Evolutionary conservation across 2,888 invertebrate genomes (phyloP).

Genomic region (Erebia ligea): DNA sequence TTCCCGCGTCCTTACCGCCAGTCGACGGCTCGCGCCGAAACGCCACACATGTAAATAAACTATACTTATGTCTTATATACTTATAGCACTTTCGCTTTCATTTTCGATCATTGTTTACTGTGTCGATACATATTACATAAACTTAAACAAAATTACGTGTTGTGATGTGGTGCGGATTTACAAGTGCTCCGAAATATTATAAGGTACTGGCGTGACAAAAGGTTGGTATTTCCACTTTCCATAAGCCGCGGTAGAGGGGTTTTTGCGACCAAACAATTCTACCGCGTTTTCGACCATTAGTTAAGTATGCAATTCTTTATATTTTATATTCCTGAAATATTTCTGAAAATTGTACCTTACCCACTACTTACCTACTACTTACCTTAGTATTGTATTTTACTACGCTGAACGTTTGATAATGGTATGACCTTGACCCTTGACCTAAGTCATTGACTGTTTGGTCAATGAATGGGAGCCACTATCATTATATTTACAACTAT

Average conservation of each 20-base stretch:
- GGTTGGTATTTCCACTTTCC: constrained; percentile 20
- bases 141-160: constrained; percentile 49
- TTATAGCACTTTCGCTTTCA: constrained; percentile 63
- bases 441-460: constrained; percentile 45
- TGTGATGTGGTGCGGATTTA: constrained; percentile 44
- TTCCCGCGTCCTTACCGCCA: constrained; percentile 70
- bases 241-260: constrained; percentile 8
- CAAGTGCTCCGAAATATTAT: constrained; percentile 17
- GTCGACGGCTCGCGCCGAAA: constrained; percentile 73
- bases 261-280: constrained; percentile 15
- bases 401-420: not conserved
- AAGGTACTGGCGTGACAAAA: constrained; percentile 26
- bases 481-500: not conserved
- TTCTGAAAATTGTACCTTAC: not conserved
- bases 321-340: not conserved
- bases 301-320: not conserved
- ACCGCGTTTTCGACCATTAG: not conserved
- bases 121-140: constrained; percentile 59
- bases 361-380: too few species aligned
- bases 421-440: constrained; percentile 51
- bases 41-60: constrained; percentile 69
- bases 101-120: constrained; percentile 45
- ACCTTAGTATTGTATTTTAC: not conserved
- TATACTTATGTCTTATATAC: too few species aligned
- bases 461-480: constrained; percentile 24